Base-by-base conservation (phyloP, 2,797 vertebrate genomes). In the Mycteria americana region DNA sequence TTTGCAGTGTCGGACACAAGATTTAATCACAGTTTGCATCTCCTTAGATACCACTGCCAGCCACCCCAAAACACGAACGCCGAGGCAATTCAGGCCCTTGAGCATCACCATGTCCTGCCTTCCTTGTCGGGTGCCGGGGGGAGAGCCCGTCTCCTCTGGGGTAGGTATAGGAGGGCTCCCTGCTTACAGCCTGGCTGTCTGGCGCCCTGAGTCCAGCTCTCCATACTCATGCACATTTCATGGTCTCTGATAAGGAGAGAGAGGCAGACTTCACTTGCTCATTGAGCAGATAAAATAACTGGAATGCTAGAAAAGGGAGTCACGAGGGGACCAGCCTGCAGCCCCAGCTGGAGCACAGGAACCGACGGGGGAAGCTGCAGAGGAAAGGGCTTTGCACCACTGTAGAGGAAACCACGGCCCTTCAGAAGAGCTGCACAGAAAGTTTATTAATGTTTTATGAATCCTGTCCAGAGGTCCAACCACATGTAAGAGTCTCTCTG, bases 101-200 rank as follows among this genome's bases (percentile, higher is more conserved):
- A 83, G 85, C 75, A 67, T 43, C 35, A 4, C 41, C 3, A 4
- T 68, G 50, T 31, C 43, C 53, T 78, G 45, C 51, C 59, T 81
- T 41, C 51, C 39, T 64, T 3, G 1, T 39, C 46, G 3, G 0
- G 35, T 0, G 12, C 2, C 0, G 1, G 12, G 30, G 41, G 28
- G 27, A 48, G 72, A 54, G 37, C 57, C 70, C 10, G 0, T 41
- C 69, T 48, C 77, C 85, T n/a, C 39, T 5, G 1, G 74, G 39
- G 37, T 1, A 9, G 48, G 16, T 45, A 18, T 12, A 7, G n/a
- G 68, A 74, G 39, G n/a, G 51, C 30, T 68, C 78, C 53, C 87
- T 67, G 57, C 62, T 41, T 23, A n/a, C 65, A 72, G 67, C 64
- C 57, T 1, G 0, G 50, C 85, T 91, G 43, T 35, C 69, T 4